These are phyloP conservation scores for Tetramorium alpestre DNA, from an alignment of 1,140 invertebrate genomes.

Conservation along the genomic window DNA sequence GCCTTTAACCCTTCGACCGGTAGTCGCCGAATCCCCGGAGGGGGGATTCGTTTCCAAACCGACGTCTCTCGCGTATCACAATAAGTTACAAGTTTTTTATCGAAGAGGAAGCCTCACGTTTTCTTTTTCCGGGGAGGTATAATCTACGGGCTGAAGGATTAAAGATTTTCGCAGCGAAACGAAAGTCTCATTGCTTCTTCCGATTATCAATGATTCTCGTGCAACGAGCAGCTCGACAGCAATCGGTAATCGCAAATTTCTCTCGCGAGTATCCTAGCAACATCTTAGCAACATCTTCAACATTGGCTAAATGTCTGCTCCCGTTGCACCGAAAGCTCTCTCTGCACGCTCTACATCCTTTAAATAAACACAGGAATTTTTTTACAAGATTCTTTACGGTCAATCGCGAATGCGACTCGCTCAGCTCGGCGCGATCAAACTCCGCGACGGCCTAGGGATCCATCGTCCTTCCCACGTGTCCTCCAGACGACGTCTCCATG, in stretches of 20 bases:
- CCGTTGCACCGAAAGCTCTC: background rate
- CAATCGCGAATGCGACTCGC: background rate
- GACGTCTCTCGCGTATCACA: constrained; percentile 21
- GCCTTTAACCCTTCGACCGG: constrained; percentile 33
- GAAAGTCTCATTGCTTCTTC: background rate
- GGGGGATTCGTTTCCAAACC: background rate
- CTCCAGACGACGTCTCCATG: background rate
- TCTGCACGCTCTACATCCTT: background rate
- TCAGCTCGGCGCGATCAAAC: background rate
- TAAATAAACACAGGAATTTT: background rate
- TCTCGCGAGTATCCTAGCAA: background rate
- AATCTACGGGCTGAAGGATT: constrained; percentile 31
- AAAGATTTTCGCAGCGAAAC: constrained; percentile 3
- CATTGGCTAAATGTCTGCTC: background rate
- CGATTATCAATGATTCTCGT: background rate
- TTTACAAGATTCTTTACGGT: background rate
- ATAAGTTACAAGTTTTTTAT: constrained; percentile 44
- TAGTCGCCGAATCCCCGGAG: background rate
- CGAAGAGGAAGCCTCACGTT: constrained; percentile 9
- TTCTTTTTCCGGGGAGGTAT: background rate
- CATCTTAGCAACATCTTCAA: too few relatives aligned
- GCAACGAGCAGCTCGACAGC: constrained; percentile 6
- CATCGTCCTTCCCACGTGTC: background rate
- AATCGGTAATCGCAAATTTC: background rate
- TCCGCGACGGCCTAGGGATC: background rate